Conservation (phyloP, 2,113 vertebrate genomes). For the Silurus glanis region DNA sequence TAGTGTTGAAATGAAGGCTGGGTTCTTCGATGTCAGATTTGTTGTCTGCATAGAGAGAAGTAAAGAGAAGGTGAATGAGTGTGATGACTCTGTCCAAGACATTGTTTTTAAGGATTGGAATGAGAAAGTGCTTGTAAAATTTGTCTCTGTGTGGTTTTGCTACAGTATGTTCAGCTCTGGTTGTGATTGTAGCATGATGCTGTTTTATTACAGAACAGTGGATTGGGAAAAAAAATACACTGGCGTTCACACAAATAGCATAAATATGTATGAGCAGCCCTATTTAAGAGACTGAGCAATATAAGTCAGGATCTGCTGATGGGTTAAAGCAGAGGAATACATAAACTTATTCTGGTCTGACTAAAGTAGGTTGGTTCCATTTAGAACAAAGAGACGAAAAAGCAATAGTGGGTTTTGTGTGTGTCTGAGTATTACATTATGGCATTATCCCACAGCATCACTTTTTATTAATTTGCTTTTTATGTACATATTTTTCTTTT, state of each 20-base stretch:
- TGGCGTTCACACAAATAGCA: constrained; percentile 2
- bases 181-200: background rate
- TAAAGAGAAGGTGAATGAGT: background rate
- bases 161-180: background rate
- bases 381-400: background rate
- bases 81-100: background rate
- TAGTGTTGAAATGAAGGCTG: background rate
- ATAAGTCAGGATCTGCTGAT: background rate
- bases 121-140: background rate
- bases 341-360: background rate
- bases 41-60: background rate
- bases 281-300: background rate
- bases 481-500: background rate
- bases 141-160: background rate
- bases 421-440: constrained; percentile 18
- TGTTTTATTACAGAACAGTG: background rate
- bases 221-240: background rate
- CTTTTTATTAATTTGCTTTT: constrained; percentile 19
- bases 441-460: constrained; percentile 27
- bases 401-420: background rate
- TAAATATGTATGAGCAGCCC: background rate
- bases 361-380: background rate
- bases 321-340: background rate
- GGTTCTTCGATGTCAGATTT: background rate
- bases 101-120: background rate